phyloP scores from a whole-genome alignment of 1,140 invertebrate species.

The Ips nitidus region DNA sequence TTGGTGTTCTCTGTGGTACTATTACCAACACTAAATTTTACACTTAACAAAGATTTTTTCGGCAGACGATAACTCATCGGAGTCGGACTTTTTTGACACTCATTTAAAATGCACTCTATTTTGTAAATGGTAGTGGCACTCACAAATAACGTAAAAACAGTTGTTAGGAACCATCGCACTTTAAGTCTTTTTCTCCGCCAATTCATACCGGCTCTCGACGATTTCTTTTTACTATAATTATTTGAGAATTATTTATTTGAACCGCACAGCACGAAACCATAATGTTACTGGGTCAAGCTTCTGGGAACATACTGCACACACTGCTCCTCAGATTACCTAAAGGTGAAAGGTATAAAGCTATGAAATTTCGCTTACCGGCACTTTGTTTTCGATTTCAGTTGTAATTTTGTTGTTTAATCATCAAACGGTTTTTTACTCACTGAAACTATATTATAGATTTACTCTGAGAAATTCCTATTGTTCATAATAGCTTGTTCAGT shows the following conservation, averaged over 20 bases:
- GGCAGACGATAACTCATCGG: conserved; percentile 2
- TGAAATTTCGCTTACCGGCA: conserved; percentile 17
- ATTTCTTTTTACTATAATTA: conserved; percentile 6
- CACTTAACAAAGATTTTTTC: conserved; percentile 28
- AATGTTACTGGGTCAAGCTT: conserved; percentile 31
- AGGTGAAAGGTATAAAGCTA: conserved; percentile 32
- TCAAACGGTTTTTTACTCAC: not conserved
- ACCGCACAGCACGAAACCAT: conserved; percentile 16
- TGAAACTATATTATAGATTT: not conserved
- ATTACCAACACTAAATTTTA: not conserved
- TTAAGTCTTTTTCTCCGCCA: conserved; percentile 23
- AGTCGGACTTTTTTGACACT: not conserved
- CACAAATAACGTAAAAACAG: conserved; percentile 4
- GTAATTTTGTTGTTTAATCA: not conserved
- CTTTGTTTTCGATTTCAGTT: conserved; percentile 10
- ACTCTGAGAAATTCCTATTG: no score
- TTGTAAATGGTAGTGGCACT: conserved; percentile 10
- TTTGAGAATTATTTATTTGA: conserved; percentile 9
- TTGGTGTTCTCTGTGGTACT: conserved; percentile 7
- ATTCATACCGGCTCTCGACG: conserved; percentile 6
- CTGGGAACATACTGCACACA: conserved; percentile 26
- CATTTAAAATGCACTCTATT: not conserved
- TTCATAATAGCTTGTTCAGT: no score
- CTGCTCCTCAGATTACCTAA: conserved; percentile 12
- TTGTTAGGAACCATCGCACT: conserved; percentile 19